Evolutionary conservation across 2,797 vertebrate genomes (phyloP), one percentile per base, ranked within the genome.

Genomic region (Myotis myotis): DNA sequence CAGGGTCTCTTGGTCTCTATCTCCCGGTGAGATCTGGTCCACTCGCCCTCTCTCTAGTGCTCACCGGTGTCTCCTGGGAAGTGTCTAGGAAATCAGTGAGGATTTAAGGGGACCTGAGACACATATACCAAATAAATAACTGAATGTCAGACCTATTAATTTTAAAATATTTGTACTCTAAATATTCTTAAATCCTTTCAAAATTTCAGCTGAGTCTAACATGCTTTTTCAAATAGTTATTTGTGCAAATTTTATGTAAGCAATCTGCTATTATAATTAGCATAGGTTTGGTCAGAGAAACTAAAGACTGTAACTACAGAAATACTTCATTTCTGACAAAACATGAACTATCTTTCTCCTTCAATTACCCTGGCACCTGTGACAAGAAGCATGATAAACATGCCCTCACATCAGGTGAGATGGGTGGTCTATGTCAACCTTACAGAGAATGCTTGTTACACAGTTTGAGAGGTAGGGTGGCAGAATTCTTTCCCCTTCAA

Each of bases 141-240:
- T 85, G 23, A 2, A 6, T 57, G 15, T 74, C 44, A 81, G 17
- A 64, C 20, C 71, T 53, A 53, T 28, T 80, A 11, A 93, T 89
- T 91, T 81, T 41, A 97, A 98, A 96, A 96, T 93, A 80, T 76
- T 51, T 94, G 92, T 94, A 95, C 94, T 98, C 97, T 94, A 98
- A 97, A 96, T 97, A 97, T 71, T 75, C 49, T 95, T 92, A 44
- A 86, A 53, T 13, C 15, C 28, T 20, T 97, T 91, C 94, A 98
- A 97, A 98, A 98, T 97, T 96, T 97, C 84, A 97, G 97, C 94
- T 95, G 89, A 98, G 91, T 95, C 53, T 68, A 89, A 96, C 93
- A 93, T 89, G 89, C 85, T 96, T 97, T 98, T 97, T 97, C 92
- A 97, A 98, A 97, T 97, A 97, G 97, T 96, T 97, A 97, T 86